Evolutionary conservation across 2,888 invertebrate species (phyloP), one percentile per base, ranked within the genome.

Genomic region (Bellardia bayeri): DNA sequence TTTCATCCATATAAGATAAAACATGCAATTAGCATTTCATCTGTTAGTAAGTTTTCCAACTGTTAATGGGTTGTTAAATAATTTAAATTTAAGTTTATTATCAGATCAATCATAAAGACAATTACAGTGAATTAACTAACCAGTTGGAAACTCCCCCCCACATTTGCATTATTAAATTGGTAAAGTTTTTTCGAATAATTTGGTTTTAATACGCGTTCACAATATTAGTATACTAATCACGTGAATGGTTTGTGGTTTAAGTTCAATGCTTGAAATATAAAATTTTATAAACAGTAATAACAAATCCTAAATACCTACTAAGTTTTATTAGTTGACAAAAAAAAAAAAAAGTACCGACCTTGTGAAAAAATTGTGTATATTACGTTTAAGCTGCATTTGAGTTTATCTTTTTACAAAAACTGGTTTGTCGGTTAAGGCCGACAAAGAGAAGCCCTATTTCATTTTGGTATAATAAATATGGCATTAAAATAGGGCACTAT

Each of bases 201-300:
- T n/a, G n/a, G n/a, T 68, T 23, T 16, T 30, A 49, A 30, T 49
- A 2, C 5, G 23, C n/a, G 30, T 8, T 8, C n/a, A 33, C 9
- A n/a, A 33, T 6, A 75, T 75, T 63, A 49, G 6, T 75, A 75
- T n/a, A 11, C n/a, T 49, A 75, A 49, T 75, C 74, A 75, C 74
- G 61, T 75, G 49, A 63, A n/a, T 33, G 11, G 33, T 37, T 75
- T 45, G 33, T 49, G 45, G 45, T 61, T 61, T 74, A 74, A 74
- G 61, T 45, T 30, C 30, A 61, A 42, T 72, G 72, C 40, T 58
- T 58, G 9, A 58, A 37, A 69, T 30, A 30, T 8, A n/a, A 51
- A 51, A 37, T 1, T 1, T 23, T 23, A 23, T 23, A 23, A 14
- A 69, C 51, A 69, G 33, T 37, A 69, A 11, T 11, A 23, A 42